Percentiles rank a stretch among this genome's conserved stretches.
These are phyloP conservation scores for Tenodera sinensis DNA, from an alignment of 2,888 invertebrate species.

Conservation along the genomic window DNA sequence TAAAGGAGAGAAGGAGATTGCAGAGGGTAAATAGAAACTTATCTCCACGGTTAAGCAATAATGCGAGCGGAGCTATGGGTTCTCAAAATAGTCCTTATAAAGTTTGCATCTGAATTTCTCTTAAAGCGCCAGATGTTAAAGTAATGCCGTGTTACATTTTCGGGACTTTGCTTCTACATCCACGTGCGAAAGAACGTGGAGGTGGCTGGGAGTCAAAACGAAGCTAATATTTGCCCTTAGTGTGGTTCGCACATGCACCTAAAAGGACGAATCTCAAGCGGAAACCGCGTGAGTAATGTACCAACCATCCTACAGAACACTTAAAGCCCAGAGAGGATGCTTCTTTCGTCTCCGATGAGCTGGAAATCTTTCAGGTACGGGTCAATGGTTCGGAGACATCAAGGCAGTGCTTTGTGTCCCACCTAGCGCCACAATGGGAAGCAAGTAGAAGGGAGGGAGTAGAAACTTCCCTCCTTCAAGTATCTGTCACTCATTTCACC, in stretches of 20 bases:
- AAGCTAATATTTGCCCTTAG: not conserved
- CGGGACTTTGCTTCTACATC: too few relatives aligned
- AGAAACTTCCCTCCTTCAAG: not conserved
- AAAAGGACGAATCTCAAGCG: not conserved
- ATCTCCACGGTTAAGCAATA: too few relatives aligned
- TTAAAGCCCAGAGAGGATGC: not conserved
- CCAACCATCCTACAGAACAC: not conserved
- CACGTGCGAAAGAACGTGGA: not conserved
- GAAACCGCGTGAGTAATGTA: not conserved
- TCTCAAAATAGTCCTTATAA: too few relatives aligned
- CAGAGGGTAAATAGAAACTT: too few relatives aligned
- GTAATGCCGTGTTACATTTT: too few relatives aligned
- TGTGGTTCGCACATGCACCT: not conserved
- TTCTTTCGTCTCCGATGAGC: not conserved
- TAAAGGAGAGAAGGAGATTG: too few relatives aligned
- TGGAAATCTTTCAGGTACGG: constrained; percentile 10
- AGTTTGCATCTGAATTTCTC: too few relatives aligned
- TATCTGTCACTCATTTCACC: constrained; percentile 1
- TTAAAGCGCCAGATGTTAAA: too few relatives aligned
- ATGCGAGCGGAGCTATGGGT: too few relatives aligned
- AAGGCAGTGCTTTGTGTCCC: not conserved
- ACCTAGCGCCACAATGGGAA: not conserved
- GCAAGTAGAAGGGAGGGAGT: not conserved
- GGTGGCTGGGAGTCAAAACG: not conserved
- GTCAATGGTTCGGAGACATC: constrained; percentile 1